phyloP scores from a whole-genome alignment of 2,113 vertebrate species.

The Epinephelus moara region DNA sequence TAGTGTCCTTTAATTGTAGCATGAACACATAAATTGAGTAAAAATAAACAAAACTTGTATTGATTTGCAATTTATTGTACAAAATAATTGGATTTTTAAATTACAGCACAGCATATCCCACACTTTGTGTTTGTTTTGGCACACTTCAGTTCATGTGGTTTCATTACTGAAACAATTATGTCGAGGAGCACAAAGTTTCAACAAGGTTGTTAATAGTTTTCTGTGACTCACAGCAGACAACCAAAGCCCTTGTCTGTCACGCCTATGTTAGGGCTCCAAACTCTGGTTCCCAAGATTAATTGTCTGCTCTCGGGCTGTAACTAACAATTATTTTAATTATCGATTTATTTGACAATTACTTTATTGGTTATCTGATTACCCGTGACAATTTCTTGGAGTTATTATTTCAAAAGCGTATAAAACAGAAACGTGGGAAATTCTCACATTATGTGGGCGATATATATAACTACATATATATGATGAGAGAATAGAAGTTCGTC shows the following conservation, averaged over 20 bases:
- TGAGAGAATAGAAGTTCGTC: neutral
- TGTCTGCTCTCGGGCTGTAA: neutral
- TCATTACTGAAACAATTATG: conserved; percentile 31
- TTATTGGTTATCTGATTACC: neutral
- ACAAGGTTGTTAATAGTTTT: conserved; percentile 52
- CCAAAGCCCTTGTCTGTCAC: conserved; percentile 33
- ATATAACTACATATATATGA: neutral
- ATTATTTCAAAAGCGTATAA: neutral
- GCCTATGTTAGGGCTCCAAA: conserved; percentile 24
- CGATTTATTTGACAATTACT: neutral
- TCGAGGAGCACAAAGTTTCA: conserved; percentile 34
- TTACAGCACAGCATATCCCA: neutral
- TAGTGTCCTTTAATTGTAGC: conserved; percentile 24
- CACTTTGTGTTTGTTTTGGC: conserved; percentile 29
- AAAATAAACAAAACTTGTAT: conserved; percentile 39
- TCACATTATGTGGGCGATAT: neutral
- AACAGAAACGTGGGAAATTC: neutral
- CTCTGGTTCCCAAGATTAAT: conserved; percentile 12
- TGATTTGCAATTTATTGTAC: conserved; percentile 16
- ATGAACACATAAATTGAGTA: conserved; percentile 4
- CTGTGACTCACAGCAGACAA: conserved; percentile 57
- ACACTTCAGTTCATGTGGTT: conserved; percentile 23
- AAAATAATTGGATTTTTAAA: conserved; percentile 20
- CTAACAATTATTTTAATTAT: neutral
- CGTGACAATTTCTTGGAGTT: neutral